Percentiles rank a stretch among this genome's conserved stretches.
Evolutionary conservation across 2,888 invertebrate genomes (phyloP).

Genomic region (Notodonta ziczac): DNA sequence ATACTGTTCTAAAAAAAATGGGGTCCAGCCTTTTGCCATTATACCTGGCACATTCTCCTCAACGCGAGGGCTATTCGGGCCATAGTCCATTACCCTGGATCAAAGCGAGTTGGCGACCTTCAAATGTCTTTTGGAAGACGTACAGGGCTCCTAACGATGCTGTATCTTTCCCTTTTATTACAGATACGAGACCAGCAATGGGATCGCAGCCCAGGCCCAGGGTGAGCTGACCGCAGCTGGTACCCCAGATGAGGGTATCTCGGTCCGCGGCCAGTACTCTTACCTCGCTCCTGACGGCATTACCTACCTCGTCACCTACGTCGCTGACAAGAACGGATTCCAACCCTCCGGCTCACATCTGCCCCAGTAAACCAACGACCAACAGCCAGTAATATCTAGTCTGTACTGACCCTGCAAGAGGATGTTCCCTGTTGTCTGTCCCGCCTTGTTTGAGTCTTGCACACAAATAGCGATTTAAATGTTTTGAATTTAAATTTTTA

Average conservation of each 20-base stretch:
- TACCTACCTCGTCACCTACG: constrained; percentile 73
- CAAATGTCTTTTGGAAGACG: too few relatives aligned
- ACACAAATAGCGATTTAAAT: constrained; percentile 37
- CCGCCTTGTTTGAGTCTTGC: constrained; percentile 29
- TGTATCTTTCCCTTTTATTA: constrained; percentile 8
- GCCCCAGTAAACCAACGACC: constrained; percentile 40
- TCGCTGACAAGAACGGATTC: constrained; percentile 83
- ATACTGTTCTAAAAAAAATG: too few relatives aligned
- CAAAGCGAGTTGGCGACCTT: too few relatives aligned
- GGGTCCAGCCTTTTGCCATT: too few relatives aligned
- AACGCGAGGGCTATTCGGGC: too few relatives aligned
- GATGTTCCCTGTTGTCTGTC: constrained; percentile 26
- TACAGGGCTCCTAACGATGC: too few relatives aligned
- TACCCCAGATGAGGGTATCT: constrained; percentile 69
- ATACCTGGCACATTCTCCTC: too few relatives aligned
- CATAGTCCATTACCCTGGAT: too few relatives aligned
- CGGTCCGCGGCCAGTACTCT: constrained; percentile 76
- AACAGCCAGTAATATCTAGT: constrained; percentile 27
- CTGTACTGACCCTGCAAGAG: constrained; percentile 29
- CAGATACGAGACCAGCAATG: constrained; percentile 70
- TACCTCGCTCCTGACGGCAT: constrained; percentile 77
- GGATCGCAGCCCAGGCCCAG: constrained; percentile 51
- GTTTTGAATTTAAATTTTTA: constrained; percentile 28
- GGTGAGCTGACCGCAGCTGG: constrained; percentile 73
- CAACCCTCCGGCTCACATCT: constrained; percentile 67